Evolutionary conservation across 2,888 invertebrate genomes (phyloP), one percentile per base, ranked within the genome.

Genomic region (Elmis aenea): DNA sequence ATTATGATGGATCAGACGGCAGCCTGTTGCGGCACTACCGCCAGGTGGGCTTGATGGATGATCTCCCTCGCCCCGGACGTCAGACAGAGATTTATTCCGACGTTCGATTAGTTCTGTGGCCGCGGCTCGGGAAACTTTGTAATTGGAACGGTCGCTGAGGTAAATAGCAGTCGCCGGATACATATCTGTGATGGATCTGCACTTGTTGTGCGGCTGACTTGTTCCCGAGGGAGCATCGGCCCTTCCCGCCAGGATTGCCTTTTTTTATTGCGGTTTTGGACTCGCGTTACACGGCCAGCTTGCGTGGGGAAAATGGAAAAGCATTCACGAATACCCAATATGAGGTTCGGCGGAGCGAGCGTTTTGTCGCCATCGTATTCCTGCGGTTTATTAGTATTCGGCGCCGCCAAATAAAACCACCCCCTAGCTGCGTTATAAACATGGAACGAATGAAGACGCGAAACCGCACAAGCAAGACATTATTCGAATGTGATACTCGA

Each of bases 41-140:
- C 45, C 46, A 46, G 45, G 46, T 46, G 46, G 36, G 29, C 36
- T 35, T 46, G 46, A 46, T 45, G 41, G 46, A 44, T 44, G 34
- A 42, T 36, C 44, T 38, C 27, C 26, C 43, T 26, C 38, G 33
- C 33, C 39, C 36, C 32, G 15, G 23, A 33, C 40, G 42, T 45
- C 42, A 29, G 33, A 28, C 35, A 23, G 43, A 50, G 50, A 51
- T 48, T 50, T 51, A 50, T 51, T 47, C 46, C 42, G 44, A 33
- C 49, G 46, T 54, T 54, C 50, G 52, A 54, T 54, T 52, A 54
- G 52, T 51, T 52, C 36, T 41, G 37, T 43, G 45, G 46, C 41
- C 43, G 42, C 38, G 37, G 43, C 38, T 40, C 38, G 43, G 48
- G 43, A 50, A 53, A 52, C 36, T 54, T 54, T 46, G 48, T 52